Conservation (phyloP, 1,140 invertebrate genomes). For the Nixonia krombeini region DNA sequence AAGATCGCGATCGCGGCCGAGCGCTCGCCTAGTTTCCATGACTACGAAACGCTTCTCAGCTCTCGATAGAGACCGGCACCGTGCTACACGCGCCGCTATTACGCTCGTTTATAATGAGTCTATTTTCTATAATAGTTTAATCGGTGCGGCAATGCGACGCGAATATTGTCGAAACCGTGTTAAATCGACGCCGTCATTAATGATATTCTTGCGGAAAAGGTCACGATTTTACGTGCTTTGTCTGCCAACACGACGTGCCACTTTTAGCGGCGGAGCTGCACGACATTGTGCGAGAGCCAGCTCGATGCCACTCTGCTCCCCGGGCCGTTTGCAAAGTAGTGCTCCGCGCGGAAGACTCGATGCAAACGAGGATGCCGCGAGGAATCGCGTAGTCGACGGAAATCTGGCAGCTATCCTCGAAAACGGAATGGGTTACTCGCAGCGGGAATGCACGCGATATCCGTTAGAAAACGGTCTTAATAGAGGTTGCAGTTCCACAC, state of each 20-base stretch:
- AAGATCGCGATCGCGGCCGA: conserved; percentile 34
- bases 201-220: conserved; percentile 56
- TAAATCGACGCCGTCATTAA: too few species aligned
- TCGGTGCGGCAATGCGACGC: too few species aligned
- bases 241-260: conserved; percentile 54
- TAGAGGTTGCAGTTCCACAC: too few species aligned
- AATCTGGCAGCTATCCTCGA: too few species aligned
- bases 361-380: not conserved
- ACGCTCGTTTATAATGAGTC: conserved; percentile 44
- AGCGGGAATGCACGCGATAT: too few species aligned
- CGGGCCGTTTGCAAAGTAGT: conserved; percentile 29
- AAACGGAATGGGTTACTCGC: too few species aligned
- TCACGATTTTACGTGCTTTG: conserved; percentile 58
- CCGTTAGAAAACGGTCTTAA: too few species aligned
- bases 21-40: conserved; percentile 20
- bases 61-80: conserved; percentile 42
- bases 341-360: conserved; percentile 10
- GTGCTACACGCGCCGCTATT: conserved; percentile 36
- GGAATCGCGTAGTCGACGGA: too few species aligned
- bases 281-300: conserved; percentile 45
- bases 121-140: conserved; percentile 28
- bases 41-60: conserved; percentile 31
- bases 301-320: conserved; percentile 31
- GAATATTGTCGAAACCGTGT: too few species aligned
- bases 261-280: conserved; percentile 50